Conservation (phyloP, 2,888 invertebrate genomes). For the Onchidella celtica region DNA sequence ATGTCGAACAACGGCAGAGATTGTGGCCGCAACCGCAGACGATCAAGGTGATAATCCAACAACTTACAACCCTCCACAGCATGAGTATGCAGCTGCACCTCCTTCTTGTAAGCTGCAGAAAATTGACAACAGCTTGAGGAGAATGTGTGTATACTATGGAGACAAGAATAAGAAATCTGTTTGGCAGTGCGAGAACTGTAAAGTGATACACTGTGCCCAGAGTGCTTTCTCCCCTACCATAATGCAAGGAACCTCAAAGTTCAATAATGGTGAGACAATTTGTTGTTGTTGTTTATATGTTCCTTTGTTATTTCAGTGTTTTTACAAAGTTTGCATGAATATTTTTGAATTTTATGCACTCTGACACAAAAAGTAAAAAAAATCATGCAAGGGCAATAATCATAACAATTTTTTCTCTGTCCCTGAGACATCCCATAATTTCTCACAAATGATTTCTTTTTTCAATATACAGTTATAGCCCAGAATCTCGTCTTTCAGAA, state of each 20-base stretch:
- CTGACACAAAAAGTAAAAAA: not conserved
- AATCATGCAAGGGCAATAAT: not conserved
- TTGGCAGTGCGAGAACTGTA: not conserved
- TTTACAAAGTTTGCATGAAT: not conserved
- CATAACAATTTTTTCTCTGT: not conserved
- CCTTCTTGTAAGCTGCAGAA: not conserved
- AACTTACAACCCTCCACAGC: not conserved
- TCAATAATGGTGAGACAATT: not conserved
- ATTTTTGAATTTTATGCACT: not conserved
- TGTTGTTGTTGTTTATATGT: not conserved
- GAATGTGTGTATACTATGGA: not conserved
- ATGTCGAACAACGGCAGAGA: not conserved
- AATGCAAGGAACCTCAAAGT: not conserved
- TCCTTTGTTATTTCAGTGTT: not conserved
- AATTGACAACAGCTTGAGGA: not conserved
- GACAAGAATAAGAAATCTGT: too few relatives aligned
- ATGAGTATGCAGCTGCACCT: not conserved
- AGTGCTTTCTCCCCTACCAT: not conserved
- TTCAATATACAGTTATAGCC: not conserved
- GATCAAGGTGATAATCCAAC: not conserved
- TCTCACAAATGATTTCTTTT: not conserved
- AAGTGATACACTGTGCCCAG: not conserved
- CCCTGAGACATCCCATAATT: not conserved
- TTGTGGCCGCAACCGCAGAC: not conserved
- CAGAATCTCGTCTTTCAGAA: not conserved